Conservation (phyloP, 1,140 invertebrate species). For the Nebria ingens region DNA sequence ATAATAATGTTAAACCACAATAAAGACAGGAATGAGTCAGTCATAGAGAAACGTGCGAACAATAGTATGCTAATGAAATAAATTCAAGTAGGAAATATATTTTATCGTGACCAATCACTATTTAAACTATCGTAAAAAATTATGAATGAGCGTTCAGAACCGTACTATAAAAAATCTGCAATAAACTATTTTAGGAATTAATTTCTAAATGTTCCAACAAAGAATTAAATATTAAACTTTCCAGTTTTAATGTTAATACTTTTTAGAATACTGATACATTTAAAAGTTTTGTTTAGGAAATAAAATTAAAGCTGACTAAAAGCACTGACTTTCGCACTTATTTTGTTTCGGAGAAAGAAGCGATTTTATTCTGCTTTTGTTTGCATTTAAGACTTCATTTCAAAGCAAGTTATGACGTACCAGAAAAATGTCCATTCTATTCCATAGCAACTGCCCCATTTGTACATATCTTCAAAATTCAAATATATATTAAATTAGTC, state of each 20-base stretch:
- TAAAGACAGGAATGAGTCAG: too few species aligned
- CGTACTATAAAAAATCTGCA: not conserved
- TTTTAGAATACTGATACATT: not conserved
- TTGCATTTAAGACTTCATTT: not conserved
- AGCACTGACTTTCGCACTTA: not conserved
- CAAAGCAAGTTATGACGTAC: not conserved
- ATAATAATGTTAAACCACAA: too few species aligned
- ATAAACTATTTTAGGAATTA: not conserved
- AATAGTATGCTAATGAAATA: too few species aligned
- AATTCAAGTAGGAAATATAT: too few species aligned
- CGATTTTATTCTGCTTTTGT: not conserved
- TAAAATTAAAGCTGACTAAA: not conserved
- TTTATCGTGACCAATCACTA: too few species aligned
- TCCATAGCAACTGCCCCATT: not conserved
- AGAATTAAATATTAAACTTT: not conserved
- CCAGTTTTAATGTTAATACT: not conserved
- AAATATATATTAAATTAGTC: not conserved
- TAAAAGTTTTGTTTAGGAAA: not conserved
- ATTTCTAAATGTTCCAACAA: too few species aligned
- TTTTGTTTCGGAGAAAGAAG: not conserved
- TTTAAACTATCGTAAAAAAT: too few species aligned
- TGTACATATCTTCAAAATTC: not conserved
- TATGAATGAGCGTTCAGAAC: too few species aligned
- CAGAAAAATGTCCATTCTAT: not conserved
- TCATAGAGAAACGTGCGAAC: too few species aligned